These are phyloP conservation scores for Bolborhynchus lineola DNA, from an alignment of 2,113 vertebrate species.

Conservation along the genomic window DNA sequence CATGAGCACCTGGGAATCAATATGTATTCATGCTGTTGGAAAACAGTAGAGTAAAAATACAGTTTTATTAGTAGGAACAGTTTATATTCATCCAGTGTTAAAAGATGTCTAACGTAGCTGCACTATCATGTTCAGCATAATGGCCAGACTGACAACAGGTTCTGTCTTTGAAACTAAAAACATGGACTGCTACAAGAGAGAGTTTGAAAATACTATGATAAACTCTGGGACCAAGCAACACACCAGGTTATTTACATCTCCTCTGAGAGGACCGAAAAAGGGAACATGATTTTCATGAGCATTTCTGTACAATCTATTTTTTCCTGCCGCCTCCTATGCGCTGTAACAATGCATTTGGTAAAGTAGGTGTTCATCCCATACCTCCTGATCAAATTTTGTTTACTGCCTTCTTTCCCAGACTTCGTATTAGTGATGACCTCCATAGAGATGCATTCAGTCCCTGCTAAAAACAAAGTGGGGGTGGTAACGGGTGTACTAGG, in stretches of 20 bases:
- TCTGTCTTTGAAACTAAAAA: background rate
- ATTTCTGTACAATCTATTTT: background rate
- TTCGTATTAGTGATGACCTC: background rate
- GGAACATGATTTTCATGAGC: background rate
- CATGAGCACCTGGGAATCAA: background rate
- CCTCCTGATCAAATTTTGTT: constrained; percentile 60
- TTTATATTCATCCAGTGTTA: background rate
- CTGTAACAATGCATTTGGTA: constrained; percentile 33
- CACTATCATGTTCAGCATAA: background rate
- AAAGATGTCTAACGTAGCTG: background rate
- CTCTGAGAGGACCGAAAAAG: background rate
- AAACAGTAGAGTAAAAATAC: background rate
- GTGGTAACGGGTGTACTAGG: background rate
- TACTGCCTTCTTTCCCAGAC: constrained; percentile 26
- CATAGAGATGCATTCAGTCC: background rate
- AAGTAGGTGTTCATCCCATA: constrained; percentile 41
- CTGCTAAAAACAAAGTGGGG: background rate
- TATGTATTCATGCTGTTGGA: background rate
- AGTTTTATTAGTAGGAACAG: background rate
- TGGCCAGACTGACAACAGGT: background rate
- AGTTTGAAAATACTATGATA: background rate
- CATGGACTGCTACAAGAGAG: background rate
- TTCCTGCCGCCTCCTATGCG: background rate
- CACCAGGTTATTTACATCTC: background rate
- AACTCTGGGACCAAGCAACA: background rate